Base-by-base conservation (phyloP, 2,113 vertebrate species). In the Nothoprocta pentlandii region DNA sequence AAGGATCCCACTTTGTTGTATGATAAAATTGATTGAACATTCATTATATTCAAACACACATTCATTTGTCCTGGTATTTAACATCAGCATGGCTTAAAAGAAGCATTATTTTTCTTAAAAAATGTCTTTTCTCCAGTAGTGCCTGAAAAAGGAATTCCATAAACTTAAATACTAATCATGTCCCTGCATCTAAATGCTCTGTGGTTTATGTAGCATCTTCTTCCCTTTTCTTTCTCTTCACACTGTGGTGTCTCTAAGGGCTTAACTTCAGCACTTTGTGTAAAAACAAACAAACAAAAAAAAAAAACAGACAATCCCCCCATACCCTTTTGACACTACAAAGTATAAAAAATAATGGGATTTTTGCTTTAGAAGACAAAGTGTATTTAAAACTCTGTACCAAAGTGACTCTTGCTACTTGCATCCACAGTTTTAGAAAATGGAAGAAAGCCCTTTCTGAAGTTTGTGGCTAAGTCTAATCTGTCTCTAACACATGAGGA, bases 21-120 rank as follows among this genome's bases (percentile, higher is more conserved):
- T 95, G 66, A 83, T 51, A 79, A 64, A 95, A 63, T 69, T 86
- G 77, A 79, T 54, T 41, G 87, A 87, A 69, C 74, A 21, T 32
- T 94, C 62, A 69, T 73, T 91, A 56, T 32, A 44, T 94, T 51
- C 15, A 87, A 93, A n/a, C 39, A 64, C 58, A 53, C 39, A 34
- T 75, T 87, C 20, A 85, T 75, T 87, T 81, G 58, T 22, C 26
- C 19, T 74, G 19, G 59, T 56, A 58, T 63, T 91, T 93, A 78
- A 9, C 66, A 63, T 67, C 75, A 70, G 3, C 23, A 32, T 59
- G 89, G 36, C 63, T 62, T 56, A 30, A 62, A 63, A 81, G 64
- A 44, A 83, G 9, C 15, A 13, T 44, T 61, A 20, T 44, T 89
- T 84, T 75, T 44, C 46, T 89, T 64, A 12, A 77, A 83, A 85